Base-by-base conservation (phyloP, 2,888 invertebrate species). In the Epinotia brunnichana region DNA sequence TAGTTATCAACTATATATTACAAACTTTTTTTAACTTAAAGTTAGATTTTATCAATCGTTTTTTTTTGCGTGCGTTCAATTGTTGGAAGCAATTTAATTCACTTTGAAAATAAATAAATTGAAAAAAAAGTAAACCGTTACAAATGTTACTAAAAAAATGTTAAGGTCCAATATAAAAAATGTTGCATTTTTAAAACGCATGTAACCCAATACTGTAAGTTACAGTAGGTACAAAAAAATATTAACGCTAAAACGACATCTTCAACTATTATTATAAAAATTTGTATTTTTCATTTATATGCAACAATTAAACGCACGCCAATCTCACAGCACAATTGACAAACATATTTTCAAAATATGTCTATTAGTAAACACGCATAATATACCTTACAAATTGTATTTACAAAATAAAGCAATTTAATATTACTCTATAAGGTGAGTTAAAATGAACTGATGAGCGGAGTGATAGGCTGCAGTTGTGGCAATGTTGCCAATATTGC, bases 261-360 rank as follows among this genome's bases (percentile, higher is more conserved):
- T 15, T 48, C 5, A 19, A 53, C 17, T 17, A 10, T 19, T 19
- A 10, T 53, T 54, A 1, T 1, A 11, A 54, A 54, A 54, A 61
- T 64, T 77, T 74, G 76, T 74, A 59, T 54, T 76, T 71, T 64
- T 61, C 17, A 41, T 29, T 53, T 77, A 86, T 41, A 87, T 83
- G 77, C 83, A 88, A 81, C 85, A 90, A 88, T 88, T 83, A 83
- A 87, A 83, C 81, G 74, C 85, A 80, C 84, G 81, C 79, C 75
- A 77, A 78, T 81, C 80, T 93, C 92, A 92, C 91, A 92, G 91
- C 91, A 91, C 93, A 92, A 93, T 92, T 92, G 93, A 93, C 90
- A 92, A 92, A 92, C 91, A 92, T 91, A 92, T 92, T 92, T 92
- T 92, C 88, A 87, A 92, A 92, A 92, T 92, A 92, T 92, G 91